Percentiles rank a stretch among this genome's conserved stretches.
Conservation (phyloP, 2,888 invertebrate species). For the Aspidiotus destructor region DNA sequence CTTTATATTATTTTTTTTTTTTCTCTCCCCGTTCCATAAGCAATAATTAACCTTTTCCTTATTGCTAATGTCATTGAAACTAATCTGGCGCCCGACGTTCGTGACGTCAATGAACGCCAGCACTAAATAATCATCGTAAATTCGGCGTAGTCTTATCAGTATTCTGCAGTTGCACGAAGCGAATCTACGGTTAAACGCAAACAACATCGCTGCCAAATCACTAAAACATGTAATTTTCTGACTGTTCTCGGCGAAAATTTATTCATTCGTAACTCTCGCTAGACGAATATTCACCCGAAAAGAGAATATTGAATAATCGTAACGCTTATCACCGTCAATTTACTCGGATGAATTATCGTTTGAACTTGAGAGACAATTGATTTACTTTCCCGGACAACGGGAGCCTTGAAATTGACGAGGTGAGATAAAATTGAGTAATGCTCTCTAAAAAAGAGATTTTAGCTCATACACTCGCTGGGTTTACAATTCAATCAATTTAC, state of each 20-base stretch:
- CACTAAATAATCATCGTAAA: conserved; percentile 20
- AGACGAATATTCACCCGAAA: too few species aligned
- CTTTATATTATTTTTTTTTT: neutral
- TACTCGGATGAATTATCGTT: too few species aligned
- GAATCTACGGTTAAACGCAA: neutral
- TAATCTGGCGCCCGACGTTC: conserved; percentile 30
- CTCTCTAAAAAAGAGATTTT: too few species aligned
- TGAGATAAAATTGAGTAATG: too few species aligned
- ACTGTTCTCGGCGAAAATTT: neutral
- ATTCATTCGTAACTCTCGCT: neutral
- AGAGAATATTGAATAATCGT: too few species aligned
- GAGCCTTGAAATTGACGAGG: too few species aligned
- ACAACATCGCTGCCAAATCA: conserved; percentile 13
- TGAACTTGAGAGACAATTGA: too few species aligned
- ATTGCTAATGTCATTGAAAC: conserved; percentile 26
- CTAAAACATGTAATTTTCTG: neutral
- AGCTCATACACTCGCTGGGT: too few species aligned
- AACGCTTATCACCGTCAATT: too few species aligned
- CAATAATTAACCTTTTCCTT: conserved; percentile 25
- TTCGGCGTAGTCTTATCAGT: conserved; percentile 17
- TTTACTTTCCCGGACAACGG: too few species aligned
- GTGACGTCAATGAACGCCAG: conserved; percentile 26
- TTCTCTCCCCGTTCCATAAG: neutral
- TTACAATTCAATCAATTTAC: too few species aligned
- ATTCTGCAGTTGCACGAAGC: conserved; percentile 13